A percentile compares a stretch with the other conserved stretches of the same genome.
Conservation (phyloP, 53 echinoderm and acorn worm species). For the Astropecten irregularis region DNA sequence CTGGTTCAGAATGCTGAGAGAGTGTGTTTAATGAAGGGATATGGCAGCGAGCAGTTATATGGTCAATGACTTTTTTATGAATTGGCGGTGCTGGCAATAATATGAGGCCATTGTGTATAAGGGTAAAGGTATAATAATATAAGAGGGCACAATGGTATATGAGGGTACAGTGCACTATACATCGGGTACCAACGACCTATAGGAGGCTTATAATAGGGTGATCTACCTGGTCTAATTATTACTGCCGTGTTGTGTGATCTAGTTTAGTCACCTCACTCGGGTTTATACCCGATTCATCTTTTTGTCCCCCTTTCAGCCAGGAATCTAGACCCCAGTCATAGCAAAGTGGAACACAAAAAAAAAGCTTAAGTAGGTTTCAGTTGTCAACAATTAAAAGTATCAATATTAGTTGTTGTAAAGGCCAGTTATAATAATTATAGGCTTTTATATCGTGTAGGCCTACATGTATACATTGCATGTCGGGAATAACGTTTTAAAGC, state of each 20-base stretch:
- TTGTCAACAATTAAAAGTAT: too few relatives aligned
- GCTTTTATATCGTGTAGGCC: too few relatives aligned
- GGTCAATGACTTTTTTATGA: constrained; percentile 41
- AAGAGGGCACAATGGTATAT: background rate
- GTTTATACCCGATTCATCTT: too few relatives aligned
- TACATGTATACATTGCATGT: too few relatives aligned
- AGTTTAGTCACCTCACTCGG: constrained; percentile 29
- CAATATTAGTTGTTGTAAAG: too few relatives aligned
- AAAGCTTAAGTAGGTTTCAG: too few relatives aligned
- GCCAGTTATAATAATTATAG: too few relatives aligned
- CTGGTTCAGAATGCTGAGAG: background rate
- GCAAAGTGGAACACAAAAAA: too few relatives aligned
- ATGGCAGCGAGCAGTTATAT: background rate
- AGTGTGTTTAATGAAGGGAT: background rate
- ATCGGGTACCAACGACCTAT: constrained; percentile 22
- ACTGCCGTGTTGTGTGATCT: constrained; percentile 14
- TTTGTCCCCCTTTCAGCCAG: too few relatives aligned
- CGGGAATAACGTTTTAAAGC: too few relatives aligned
- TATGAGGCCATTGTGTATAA: constrained; percentile 1
- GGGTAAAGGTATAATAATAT: background rate
- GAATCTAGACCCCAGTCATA: too few relatives aligned
- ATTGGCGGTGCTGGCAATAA: constrained; percentile 3
- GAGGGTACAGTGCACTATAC: constrained; percentile 17
- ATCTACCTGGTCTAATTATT: background rate
- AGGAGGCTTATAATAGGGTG: background rate